Evolutionary conservation across 37 sponge, comb jelly and placozoan species (phyloP).

Genomic region (Amphimedon queenslandica): DNA sequence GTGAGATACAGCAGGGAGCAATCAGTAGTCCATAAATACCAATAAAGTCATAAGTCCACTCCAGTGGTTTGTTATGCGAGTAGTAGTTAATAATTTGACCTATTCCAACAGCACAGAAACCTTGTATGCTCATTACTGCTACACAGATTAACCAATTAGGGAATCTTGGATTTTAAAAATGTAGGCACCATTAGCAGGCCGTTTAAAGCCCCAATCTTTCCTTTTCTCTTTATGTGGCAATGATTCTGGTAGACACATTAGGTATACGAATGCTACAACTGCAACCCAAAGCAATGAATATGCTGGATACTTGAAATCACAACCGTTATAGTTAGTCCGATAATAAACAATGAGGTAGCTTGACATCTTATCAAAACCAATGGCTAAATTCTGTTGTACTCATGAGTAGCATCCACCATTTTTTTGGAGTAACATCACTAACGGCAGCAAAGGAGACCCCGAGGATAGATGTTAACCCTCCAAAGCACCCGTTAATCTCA

Average conservation of each 20-base stretch:
- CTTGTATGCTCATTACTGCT: no score
- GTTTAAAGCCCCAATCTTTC: no score
- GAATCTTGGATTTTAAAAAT: no score
- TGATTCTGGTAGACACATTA: slow-evolving; percentile 41
- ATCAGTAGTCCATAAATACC: no score
- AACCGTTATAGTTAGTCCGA: slow-evolving; percentile 32
- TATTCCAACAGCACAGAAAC: no score
- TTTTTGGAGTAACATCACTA: slow-evolving; percentile 10
- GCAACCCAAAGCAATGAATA: background rate
- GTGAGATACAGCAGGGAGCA: no score
- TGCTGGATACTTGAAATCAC: slow-evolving; percentile 18
- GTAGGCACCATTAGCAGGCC: no score
- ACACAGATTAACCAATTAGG: no score
- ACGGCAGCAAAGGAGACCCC: background rate
- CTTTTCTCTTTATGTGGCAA: slow-evolving; percentile 10
- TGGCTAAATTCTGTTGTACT: slow-evolving; percentile 14
- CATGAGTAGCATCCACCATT: slow-evolving; percentile 27
- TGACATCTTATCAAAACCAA: slow-evolving; percentile 7
- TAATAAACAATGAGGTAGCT: background rate
- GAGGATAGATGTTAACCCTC: background rate
- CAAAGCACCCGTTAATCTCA: no score
- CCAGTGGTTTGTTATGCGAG: no score
- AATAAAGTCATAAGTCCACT: no score
- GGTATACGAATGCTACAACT: slow-evolving; percentile 14
- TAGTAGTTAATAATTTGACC: no score